Evolutionary conservation across 2,797 vertebrate genomes (phyloP), one percentile per base, ranked within the genome.

Genomic region (Sebastes minor): DNA sequence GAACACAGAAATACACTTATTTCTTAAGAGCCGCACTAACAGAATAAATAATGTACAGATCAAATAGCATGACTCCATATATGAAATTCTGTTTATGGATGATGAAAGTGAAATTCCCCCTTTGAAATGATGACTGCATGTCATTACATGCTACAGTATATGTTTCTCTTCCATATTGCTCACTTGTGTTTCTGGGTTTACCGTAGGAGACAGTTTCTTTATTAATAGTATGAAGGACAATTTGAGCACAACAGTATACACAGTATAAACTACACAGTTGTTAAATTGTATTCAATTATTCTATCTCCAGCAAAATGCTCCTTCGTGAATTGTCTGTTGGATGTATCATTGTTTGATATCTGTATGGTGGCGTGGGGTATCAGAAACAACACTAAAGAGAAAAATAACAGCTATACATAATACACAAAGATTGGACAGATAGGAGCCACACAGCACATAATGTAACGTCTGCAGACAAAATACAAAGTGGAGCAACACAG

Each of bases 1-100:
- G 66, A 74, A 60, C 35, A 67, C 68, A 12, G 3, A 35, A 13
- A 30, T 1, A 68, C 20, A 64, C 8, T 32, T 53, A 46, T 67
- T 30, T 55, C 22, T 60, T 23, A 28, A 23, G 46, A 27, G 7
- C 42, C 20, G 33, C 62, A 62, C 55, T 33, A 59, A 71, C 22
- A 57, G 74, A 74, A 83, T 83, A 59, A 71, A 59, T 62, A 8
- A 67, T 16, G n/a, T 30, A 46, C 28, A 67, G 81, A 77, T 78
- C 70, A 80, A 77, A 71, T 33, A 32, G 32, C 20, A 20, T 18
- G 80, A 69, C 55, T 67, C 23, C 23, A 33, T 60, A 33, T 55
- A 30, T 78, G 38, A 68, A 64, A 68, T 61, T 78, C 38, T 32
- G 6, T 62, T 25, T 53, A 60, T 20, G 23, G 33, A 53, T 38